These are phyloP conservation scores for Perithous albicinctus DNA, from an alignment of 2,888 invertebrate genomes.

Conservation along the genomic window DNA sequence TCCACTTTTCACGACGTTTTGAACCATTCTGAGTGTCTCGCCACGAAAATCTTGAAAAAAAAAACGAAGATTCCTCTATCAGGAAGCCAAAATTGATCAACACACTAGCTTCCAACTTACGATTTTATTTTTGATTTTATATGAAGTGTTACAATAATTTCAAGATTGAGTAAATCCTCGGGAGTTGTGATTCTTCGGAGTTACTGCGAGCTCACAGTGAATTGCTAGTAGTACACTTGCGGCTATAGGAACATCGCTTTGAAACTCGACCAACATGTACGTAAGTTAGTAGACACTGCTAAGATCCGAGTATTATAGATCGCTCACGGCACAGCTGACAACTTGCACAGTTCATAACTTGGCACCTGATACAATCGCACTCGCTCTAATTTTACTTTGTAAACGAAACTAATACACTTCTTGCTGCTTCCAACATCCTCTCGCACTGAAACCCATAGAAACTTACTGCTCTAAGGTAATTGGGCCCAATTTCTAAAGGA, in stretches of 20 bases:
- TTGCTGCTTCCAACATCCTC: neutral
- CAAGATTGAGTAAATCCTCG: too few relatives aligned
- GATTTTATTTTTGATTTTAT: too few relatives aligned
- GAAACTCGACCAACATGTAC: conserved; percentile 27
- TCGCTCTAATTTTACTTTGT: neutral
- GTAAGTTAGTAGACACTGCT: conserved; percentile 63
- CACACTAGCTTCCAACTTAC: too few relatives aligned
- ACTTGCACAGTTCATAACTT: conserved; percentile 71
- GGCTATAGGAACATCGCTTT: conserved; percentile 56
- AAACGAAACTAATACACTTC: neutral
- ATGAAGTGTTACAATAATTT: too few relatives aligned
- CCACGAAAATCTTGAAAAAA: too few relatives aligned
- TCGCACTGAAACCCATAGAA: neutral
- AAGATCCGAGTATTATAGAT: conserved; percentile 63
- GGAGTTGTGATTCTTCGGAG: too few relatives aligned
- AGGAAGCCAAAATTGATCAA: too few relatives aligned
- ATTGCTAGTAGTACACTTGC: conserved; percentile 68
- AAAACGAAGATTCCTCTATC: too few relatives aligned
- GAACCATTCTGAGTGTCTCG: too few relatives aligned
- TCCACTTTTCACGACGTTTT: too few relatives aligned
- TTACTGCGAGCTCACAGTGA: neutral
- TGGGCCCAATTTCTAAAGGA: neutral
- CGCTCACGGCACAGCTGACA: conserved; percentile 69
- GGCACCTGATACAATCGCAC: conserved; percentile 29
- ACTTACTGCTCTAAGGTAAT: neutral